Base-by-base conservation (phyloP, 2,113 vertebrate genomes). In the Gallinago paraguaiae region DNA sequence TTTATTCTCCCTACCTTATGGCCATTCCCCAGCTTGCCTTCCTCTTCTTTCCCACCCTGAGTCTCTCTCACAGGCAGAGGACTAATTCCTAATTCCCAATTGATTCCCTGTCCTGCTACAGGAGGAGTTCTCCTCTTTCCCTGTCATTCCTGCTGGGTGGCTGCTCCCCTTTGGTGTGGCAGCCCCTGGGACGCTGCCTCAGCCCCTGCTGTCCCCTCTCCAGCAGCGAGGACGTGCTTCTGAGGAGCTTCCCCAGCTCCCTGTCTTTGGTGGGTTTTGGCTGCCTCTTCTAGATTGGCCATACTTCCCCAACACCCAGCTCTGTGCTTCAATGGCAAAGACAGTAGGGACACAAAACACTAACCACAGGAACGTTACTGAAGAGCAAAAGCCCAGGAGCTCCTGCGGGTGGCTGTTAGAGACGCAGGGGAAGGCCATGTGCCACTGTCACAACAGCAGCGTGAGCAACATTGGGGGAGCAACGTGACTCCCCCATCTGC, bases 391-490 rank as follows among this genome's bases (percentile, higher is more conserved):
- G 74, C 46, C 13, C 68, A 23, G 6, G 14, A n/a, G 39, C 45
- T 68, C 17, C 28, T 28, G 27, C 0, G 9, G 8, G 48, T 13
- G 9, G 51, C 33, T 91, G 7, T 65, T 67, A 25, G 9, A 46
- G 69, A 23, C 0, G 0, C 33, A 48, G 33, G 33, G 48, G 16
- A 81, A 81, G 56, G 83, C 25, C 43, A 22, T 0, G 5, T 68
- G 56, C 56, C 46, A 11, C 65, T 46, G 37, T 67, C 64, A n/a
- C 72, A 85, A 31, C 13, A 61, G 63, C 30, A n/a, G 28, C 1
- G 1, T 57, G n/a, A 88, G 75, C 69, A 24, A 60, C 2, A 3
- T 10, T 33, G 28, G 64, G 35, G 33, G 28, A 39, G 37, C 30
- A 65, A 45, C 46, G 7, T 6, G 50, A 92, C 22, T 27, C 5